phyloP scores from a whole-genome alignment of 1,140 invertebrate genomes.

The Trichoplusia ni region DNA sequence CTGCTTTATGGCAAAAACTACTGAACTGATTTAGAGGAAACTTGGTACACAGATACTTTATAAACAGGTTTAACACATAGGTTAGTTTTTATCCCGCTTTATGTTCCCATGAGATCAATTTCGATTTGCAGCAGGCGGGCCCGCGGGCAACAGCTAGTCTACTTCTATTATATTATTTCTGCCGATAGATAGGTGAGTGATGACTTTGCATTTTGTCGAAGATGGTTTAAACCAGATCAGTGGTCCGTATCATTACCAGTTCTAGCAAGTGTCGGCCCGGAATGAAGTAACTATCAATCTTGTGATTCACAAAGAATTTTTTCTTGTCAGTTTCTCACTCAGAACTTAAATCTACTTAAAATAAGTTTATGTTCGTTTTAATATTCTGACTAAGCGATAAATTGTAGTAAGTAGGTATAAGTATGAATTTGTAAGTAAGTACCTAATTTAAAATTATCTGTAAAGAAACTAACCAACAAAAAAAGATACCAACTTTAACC shows the following conservation, averaged over 20 bases:
- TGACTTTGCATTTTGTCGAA: conserved; percentile 48
- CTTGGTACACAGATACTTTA: too few relatives aligned
- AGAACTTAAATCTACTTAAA: conserved; percentile 26
- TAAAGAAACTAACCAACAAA: too few relatives aligned
- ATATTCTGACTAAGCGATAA: conserved; percentile 9
- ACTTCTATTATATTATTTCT: background rate
- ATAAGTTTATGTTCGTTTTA: conserved; percentile 15
- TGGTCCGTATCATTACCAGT: conserved; percentile 55
- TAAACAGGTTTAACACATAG: too few relatives aligned
- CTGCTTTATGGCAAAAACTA: too few relatives aligned
- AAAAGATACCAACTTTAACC: too few relatives aligned
- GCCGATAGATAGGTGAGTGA: conserved; percentile 29
- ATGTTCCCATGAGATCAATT: too few relatives aligned
- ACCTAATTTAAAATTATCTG: too few relatives aligned
- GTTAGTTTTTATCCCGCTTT: too few relatives aligned
- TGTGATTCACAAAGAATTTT: conserved; percentile 29
- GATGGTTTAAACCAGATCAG: conserved; percentile 48
- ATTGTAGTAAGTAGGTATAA: background rate
- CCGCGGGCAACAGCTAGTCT: too few relatives aligned
- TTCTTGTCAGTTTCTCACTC: conserved; percentile 19
- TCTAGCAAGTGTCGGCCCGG: conserved; percentile 44
- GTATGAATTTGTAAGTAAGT: background rate
- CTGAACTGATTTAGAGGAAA: too few relatives aligned
- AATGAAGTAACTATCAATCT: conserved; percentile 56
- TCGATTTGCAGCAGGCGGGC: too few relatives aligned